Conservation (phyloP, 2,797 vertebrate species). For the Strix occidentalis region DNA sequence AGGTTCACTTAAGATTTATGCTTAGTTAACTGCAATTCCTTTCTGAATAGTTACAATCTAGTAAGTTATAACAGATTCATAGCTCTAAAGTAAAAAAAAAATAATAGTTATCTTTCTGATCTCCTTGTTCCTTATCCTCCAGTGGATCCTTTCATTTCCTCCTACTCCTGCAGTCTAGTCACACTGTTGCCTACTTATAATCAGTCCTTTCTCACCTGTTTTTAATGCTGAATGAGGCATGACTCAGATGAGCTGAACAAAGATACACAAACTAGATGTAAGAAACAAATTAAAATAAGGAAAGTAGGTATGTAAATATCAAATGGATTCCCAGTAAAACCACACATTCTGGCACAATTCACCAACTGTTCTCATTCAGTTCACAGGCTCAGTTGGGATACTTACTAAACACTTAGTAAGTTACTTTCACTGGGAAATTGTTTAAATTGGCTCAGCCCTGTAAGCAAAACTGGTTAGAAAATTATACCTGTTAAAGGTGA, state of each 20-base stretch:
- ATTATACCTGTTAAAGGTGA: background rate
- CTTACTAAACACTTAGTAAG: background rate
- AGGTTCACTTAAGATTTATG: background rate
- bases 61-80: background rate
- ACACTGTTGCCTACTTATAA: background rate
- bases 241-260: background rate
- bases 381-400: background rate
- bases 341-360: background rate
- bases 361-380: background rate
- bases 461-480: conserved; percentile 14
- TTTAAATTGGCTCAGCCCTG: background rate
- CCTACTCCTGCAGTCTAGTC: conserved; percentile 14
- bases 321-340: background rate
- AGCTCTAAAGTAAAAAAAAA: background rate
- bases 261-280: background rate
- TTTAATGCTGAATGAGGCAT: background rate
- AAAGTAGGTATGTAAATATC: background rate
- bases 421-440: background rate
- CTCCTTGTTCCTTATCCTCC: background rate
- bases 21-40: background rate
- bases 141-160: background rate
- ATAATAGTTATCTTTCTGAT: background rate
- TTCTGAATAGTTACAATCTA: background rate
- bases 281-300: background rate
- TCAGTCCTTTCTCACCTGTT: background rate